Base-by-base conservation (phyloP, 2,888 invertebrate species). In the Prosapia bicincta region DNA sequence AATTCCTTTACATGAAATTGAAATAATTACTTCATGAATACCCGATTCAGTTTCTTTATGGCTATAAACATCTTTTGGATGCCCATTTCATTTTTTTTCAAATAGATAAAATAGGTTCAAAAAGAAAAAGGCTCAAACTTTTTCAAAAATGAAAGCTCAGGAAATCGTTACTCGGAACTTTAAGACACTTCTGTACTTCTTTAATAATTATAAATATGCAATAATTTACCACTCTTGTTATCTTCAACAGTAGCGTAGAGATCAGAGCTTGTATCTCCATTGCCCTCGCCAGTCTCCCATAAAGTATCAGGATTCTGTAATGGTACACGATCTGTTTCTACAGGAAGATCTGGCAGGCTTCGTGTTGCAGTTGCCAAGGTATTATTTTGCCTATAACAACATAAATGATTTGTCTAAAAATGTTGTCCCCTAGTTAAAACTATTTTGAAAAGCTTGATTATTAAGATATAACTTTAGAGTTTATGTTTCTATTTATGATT, bases 321-420 rank as follows among this genome's bases (percentile, higher is more conserved):
- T 20, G 28, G 65, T 15, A 66, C 24, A 6, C 73, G 9, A 66
- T 80, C 79, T 38, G 91, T 85, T 78, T 86, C 91, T 28, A 92
- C 89, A 9, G 95, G 93, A 82, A 95, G 94, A 84, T 95, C 95
- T 26, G 95, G 95, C 79, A 95, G 87, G 85, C 95, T 95, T 81
- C 95, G 87, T 82, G 94, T 92, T 79, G 91, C 88, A 79, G 88
- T 87, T 69, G 85, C 86, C 67, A 69, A 74, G 72, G 66, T 73
- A 71, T 32, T 68, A 74, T 71, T 70, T 7, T 72, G 71, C 28
- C 86, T 86, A 78, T 9, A 77, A 75, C 71, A 65, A 72, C 25
- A 20, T 78, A 26, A 65, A 68, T 13, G 30, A 0, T 26, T 66
- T n/a, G n/a, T n/a, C n/a, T n/a, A n/a, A 67, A 74, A 26, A 38